Conservation (phyloP, 2,888 invertebrate species). For the Tenthredo notha region DNA sequence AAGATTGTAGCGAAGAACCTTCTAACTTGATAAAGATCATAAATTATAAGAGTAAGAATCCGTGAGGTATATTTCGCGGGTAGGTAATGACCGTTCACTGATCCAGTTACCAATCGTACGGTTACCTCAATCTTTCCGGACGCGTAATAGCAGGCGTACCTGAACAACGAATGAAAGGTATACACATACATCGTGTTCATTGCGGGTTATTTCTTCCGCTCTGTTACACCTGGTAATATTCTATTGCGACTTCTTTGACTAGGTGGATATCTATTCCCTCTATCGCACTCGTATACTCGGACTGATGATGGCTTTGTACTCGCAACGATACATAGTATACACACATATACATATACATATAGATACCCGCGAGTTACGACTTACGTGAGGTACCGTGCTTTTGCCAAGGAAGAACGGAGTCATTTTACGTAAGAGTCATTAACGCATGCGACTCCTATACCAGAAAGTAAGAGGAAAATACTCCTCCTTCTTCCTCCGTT, state of each 20-base stretch:
- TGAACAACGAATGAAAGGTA: neutral
- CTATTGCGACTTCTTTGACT: constrained; percentile 16
- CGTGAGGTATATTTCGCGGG: constrained; percentile 8
- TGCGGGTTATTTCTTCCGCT: constrained; percentile 39
- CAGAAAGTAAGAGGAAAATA: constrained; percentile 44
- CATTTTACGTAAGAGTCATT: constrained; percentile 42
- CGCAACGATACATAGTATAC: neutral
- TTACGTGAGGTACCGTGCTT: neutral
- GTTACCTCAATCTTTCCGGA: constrained; percentile 30
- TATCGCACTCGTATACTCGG: neutral
- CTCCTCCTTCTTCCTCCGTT: constrained; percentile 53
- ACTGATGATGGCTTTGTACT: constrained; percentile 10
- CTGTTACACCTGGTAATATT: constrained; percentile 44
- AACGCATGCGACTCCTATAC: constrained; percentile 33
- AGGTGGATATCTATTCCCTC: neutral
- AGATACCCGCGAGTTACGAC: neutral
- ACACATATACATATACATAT: neutral
- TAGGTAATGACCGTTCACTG: neutral
- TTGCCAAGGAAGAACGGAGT: neutral
- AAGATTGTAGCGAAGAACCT: neutral
- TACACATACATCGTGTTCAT: neutral
- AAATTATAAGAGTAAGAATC: neutral
- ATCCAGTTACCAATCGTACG: constrained; percentile 4
- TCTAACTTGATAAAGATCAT: neutral
- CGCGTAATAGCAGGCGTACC: neutral